These are phyloP conservation scores for Furnarius figulus DNA, from an alignment of 2,113 vertebrate species.

Conservation along the genomic window DNA sequence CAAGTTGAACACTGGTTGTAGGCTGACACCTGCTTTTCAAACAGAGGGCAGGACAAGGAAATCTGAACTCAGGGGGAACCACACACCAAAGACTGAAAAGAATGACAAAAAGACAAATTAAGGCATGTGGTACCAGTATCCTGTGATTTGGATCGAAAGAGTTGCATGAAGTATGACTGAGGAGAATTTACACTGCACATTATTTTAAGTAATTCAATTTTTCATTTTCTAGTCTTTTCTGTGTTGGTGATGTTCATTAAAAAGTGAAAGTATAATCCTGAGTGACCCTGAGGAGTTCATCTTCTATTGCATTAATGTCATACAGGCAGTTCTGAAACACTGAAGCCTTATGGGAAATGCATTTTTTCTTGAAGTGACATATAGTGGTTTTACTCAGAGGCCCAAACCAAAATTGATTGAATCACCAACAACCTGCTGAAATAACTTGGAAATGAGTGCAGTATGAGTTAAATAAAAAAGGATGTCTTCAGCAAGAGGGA, in stretches of 20 bases:
- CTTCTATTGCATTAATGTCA: background rate
- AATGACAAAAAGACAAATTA: background rate
- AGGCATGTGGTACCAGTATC: background rate
- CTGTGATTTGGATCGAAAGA: background rate
- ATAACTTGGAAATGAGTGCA: background rate
- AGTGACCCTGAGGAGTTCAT: background rate
- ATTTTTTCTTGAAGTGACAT: background rate
- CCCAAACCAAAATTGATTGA: background rate
- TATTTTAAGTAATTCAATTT: background rate
- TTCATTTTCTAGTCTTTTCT: background rate
- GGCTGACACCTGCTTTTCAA: slow-evolving; percentile 56
- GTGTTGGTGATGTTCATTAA: background rate
- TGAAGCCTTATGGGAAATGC: background rate
- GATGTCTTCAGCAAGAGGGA: background rate
- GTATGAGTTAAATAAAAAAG: background rate
- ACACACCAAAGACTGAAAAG: background rate
- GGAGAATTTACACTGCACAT: background rate
- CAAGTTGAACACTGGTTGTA: slow-evolving; percentile 37
- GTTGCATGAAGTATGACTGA: background rate
- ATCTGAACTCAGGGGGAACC: background rate
- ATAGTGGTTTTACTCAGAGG: background rate
- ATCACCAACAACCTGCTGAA: background rate
- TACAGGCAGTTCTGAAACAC: background rate
- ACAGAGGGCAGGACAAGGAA: slow-evolving; percentile 13
- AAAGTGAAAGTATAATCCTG: background rate